Evolutionary conservation across 2,797 vertebrate genomes (phyloP).

Genomic region (Bryconaethiops microstoma): DNA sequence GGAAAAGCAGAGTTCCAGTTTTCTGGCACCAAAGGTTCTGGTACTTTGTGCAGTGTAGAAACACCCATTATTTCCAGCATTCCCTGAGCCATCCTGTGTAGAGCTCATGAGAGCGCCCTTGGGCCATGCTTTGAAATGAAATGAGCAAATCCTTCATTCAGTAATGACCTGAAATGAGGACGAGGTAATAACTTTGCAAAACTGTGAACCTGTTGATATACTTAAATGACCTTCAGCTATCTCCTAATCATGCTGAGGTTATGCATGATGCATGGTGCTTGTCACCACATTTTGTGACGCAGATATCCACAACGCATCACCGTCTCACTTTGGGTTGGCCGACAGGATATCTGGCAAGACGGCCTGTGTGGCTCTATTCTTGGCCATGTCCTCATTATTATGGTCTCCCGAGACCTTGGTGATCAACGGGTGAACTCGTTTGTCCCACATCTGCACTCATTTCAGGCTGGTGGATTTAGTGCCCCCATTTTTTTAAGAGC

Average conservation of each 20-base stretch:
- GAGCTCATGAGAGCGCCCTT: not conserved
- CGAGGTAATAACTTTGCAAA: not conserved
- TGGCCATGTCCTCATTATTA: conserved; percentile 9
- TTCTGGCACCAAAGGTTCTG: no score
- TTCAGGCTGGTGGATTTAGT: not conserved
- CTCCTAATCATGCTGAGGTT: not conserved
- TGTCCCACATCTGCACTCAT: conserved; percentile 26
- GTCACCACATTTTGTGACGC: not conserved
- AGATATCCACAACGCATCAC: not conserved
- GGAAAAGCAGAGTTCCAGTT: no score
- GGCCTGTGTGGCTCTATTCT: not conserved
- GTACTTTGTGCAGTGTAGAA: no score
- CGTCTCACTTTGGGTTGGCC: not conserved
- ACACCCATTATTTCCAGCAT: not conserved
- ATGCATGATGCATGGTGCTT: not conserved
- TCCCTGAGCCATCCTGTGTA: not conserved
- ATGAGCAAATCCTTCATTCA: not conserved
- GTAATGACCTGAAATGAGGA: not conserved
- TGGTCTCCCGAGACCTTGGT: not conserved
- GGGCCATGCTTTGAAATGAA: not conserved
- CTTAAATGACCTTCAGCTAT: not conserved
- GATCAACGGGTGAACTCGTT: conserved; percentile 17
- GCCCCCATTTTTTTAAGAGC: not conserved
- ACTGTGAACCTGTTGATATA: conserved; percentile 3
- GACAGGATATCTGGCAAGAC: not conserved